Conservation (phyloP, 1,140 invertebrate genomes). For the Formica exsecta region DNA sequence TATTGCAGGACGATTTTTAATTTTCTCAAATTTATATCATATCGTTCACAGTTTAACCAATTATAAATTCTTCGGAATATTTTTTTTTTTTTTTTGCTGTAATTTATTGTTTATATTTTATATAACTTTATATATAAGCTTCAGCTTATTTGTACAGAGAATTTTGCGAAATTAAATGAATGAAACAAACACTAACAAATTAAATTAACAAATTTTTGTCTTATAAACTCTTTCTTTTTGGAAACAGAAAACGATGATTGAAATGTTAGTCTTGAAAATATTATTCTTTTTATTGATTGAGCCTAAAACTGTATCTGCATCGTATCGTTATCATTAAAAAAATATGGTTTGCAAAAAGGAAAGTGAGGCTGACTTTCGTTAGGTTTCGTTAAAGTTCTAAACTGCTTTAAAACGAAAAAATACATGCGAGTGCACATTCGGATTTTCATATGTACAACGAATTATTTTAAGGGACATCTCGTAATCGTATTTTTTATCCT, state of each 20-base stretch:
- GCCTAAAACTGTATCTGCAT: neutral
- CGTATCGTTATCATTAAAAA: slow-evolving; percentile 42
- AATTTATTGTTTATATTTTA: neutral
- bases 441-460: slow-evolving; percentile 54
- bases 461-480: slow-evolving; percentile 53
- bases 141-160: neutral
- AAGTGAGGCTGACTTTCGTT: slow-evolving; percentile 40
- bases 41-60: neutral
- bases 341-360: neutral
- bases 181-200: neutral
- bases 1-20: neutral
- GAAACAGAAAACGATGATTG: neutral
- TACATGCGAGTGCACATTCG: neutral
- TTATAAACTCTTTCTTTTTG: neutral
- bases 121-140: neutral
- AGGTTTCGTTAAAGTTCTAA: slow-evolving; percentile 14
- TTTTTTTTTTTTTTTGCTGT: neutral
- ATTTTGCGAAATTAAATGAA: neutral
- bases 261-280: neutral
- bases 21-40: neutral
- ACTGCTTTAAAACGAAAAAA: neutral
- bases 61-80: neutral
- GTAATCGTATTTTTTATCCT: slow-evolving; percentile 5
- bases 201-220: neutral
- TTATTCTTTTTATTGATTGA: neutral